phyloP scores from a whole-genome alignment of 2,888 invertebrate species.

The Eupithecia dodoneata region DNA sequence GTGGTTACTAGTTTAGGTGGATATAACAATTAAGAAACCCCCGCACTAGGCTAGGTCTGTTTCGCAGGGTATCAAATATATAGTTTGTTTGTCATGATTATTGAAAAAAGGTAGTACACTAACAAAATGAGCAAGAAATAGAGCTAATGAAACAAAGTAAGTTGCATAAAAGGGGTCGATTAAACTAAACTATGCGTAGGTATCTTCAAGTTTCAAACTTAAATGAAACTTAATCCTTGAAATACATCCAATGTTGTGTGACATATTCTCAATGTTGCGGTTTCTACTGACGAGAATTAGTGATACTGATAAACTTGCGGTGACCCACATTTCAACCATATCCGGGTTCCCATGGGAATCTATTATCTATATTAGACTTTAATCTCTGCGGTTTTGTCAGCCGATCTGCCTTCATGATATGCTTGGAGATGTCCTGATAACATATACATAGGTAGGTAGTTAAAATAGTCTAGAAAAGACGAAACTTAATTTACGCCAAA shows the following conservation, averaged over 20 bases:
- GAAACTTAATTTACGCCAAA: not conserved
- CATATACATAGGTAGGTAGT: not conserved
- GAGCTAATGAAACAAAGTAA: too few relatives aligned
- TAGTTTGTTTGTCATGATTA: too few relatives aligned
- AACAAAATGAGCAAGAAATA: too few relatives aligned
- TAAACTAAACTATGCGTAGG: too few relatives aligned
- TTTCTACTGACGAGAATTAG: not conserved
- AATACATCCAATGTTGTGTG: not conserved
- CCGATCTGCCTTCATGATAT: not conserved
- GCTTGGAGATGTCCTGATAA: not conserved
- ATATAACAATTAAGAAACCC: too few relatives aligned
- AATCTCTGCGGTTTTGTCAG: not conserved
- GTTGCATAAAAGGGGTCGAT: too few relatives aligned
- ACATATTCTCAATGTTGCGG: not conserved
- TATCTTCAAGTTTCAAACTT: not conserved
- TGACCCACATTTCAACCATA: slow-evolving; percentile 3
- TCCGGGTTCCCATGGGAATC: slow-evolving; percentile 4
- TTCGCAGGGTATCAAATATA: too few relatives aligned
- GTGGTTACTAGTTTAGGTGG: too few relatives aligned
- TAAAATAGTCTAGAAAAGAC: not conserved
- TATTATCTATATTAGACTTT: not conserved
- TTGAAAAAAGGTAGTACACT: too few relatives aligned
- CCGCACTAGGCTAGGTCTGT: too few relatives aligned
- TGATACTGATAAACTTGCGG: slow-evolving; percentile 7
- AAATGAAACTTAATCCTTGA: not conserved